Conservation (phyloP, 64 coral and sea anemone species). For the Trachythela sp. region DNA sequence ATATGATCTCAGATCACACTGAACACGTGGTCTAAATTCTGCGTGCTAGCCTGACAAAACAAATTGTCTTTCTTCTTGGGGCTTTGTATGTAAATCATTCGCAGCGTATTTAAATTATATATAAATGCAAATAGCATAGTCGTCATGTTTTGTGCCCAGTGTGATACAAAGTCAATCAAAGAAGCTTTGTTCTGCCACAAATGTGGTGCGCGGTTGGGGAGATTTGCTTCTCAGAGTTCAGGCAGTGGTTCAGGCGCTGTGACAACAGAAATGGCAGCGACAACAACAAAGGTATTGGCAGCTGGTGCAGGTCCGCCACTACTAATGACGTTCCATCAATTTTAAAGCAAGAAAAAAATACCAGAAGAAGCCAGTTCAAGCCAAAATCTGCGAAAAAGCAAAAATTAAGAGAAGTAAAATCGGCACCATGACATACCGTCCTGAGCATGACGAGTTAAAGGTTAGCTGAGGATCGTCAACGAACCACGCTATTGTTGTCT, state of each 20-base stretch:
- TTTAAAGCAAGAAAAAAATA: neutral
- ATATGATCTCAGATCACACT: too few species aligned
- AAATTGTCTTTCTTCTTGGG: too few species aligned
- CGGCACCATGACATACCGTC: neutral
- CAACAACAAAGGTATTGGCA: neutral
- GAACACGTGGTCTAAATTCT: too few species aligned
- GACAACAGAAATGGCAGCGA: neutral
- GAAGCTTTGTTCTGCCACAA: neutral
- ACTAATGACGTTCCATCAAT: neutral
- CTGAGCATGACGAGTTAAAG: slow-evolving; percentile 5
- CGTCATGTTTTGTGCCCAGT: neutral
- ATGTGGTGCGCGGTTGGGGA: neutral
- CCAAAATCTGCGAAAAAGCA: neutral
- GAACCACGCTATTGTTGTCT: neutral
- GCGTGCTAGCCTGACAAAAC: too few species aligned
- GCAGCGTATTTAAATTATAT: too few species aligned
- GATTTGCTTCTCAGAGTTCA: neutral
- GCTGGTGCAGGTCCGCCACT: neutral
- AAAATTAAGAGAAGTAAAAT: neutral
- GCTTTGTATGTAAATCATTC: too few species aligned
- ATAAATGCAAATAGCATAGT: neutral
- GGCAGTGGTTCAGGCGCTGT: too few species aligned
- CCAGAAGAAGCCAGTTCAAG: neutral
- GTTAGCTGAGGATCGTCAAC: neutral
- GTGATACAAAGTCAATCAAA: neutral